Evolutionary conservation across 2,113 vertebrate species (phyloP).

Genomic region (Odocoileus hemionus): DNA sequence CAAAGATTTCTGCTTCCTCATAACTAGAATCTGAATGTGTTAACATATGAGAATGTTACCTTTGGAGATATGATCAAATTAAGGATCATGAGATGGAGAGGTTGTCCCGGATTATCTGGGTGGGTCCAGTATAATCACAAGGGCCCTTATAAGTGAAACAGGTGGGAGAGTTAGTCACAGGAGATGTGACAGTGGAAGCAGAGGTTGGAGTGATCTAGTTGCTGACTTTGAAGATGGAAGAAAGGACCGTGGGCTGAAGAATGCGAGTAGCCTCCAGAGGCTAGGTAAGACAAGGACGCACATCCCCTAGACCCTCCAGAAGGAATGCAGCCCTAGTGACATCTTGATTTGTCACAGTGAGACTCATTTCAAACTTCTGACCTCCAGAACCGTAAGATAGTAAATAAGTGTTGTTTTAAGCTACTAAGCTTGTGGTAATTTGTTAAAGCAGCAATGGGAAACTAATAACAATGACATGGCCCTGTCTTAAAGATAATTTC

Average conservation of each 20-base stretch:
- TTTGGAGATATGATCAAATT: not conserved
- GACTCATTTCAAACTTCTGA: not conserved
- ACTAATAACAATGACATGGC: not conserved
- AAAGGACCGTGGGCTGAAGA: not conserved
- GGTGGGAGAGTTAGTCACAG: not conserved
- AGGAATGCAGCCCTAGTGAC: not conserved
- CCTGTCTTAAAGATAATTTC: not conserved
- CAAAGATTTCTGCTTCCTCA: not conserved
- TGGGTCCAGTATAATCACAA: not conserved
- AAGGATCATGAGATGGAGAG: not conserved
- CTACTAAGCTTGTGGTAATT: not conserved
- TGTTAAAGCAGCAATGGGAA: not conserved
- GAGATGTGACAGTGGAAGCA: not conserved
- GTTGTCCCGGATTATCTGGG: not conserved
- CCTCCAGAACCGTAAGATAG: not conserved
- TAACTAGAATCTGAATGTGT: not conserved
- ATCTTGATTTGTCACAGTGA: not conserved
- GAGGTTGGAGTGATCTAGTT: not conserved
- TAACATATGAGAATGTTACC: not conserved
- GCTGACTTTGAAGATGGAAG: not conserved
- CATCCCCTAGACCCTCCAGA: not conserved
- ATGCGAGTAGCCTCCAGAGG: not conserved
- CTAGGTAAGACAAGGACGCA: not conserved
- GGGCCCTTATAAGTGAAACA: not conserved
- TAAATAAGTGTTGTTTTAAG: not conserved